Evolutionary conservation across 2,113 vertebrate genomes (phyloP), one percentile per base, ranked within the genome.

Genomic region (Prionailurus bengalensis): DNA sequence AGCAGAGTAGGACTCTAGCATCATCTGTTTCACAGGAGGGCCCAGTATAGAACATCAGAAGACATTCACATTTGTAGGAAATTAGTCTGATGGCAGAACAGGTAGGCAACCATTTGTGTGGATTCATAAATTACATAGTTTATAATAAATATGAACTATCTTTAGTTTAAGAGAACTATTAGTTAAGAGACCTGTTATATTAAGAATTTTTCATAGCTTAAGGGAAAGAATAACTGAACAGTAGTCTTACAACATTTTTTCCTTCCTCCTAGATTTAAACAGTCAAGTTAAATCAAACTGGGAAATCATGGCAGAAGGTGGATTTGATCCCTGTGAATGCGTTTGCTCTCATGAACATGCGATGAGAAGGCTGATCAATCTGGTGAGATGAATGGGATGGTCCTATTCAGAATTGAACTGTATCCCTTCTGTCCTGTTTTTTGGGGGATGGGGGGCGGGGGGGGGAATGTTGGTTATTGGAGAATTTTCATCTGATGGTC

Each of bases 311-410:
- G 99, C 99, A 74, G 99, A 99, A 98, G 99, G 99, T 96, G 99
- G 99, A 96, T 99, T 99, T 97, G 99, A 99, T 99, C 99, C 99
- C 48, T 99, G 99, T 96, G 99, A 99, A 99, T 99, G 99, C 98
- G 99, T 99, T 98, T 99, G 99, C 99, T 99, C 99, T 0, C 99
- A 99, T 95, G 99, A 99, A 98, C 99, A 99, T 96, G 99, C 99
- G 7, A 99, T 99, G 99, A 99, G 99, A 97, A 99, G 99, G 88
- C 99, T 99, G 97, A 99, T 99, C 98, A 99, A 99, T 98, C 99
- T 99, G 99, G 99, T 99, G 98, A 99, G 99, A 93, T 97, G 45
- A 88, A 91, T 58, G 80, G 21, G 81, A 96, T 36, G n/a, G 39
- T 94, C 71, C 81, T 89, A 7, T 80, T 82, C 33, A 66, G 33